Conservation (phyloP, 2,888 invertebrate species). For the Amphipoea oculea region DNA sequence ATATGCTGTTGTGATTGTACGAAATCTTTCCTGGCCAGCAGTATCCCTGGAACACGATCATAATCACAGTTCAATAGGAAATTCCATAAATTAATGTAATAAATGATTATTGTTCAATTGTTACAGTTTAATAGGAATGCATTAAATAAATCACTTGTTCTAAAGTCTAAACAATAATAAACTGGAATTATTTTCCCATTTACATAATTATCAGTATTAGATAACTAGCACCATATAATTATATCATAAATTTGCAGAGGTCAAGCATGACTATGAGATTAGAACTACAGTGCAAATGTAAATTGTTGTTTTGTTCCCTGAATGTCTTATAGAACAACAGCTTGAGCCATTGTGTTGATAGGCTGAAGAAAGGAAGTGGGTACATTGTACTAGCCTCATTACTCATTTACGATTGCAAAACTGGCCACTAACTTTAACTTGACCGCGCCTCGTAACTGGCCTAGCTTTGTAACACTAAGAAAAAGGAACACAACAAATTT, state of each 20-base stretch:
- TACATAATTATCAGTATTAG: slow-evolving; percentile 13
- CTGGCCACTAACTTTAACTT: slow-evolving; percentile 32
- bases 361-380: slow-evolving; percentile 65
- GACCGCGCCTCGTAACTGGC: slow-evolving; percentile 49
- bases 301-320: slow-evolving; percentile 63
- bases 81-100: neutral
- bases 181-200: slow-evolving; percentile 6
- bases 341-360: slow-evolving; percentile 56
- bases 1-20: slow-evolving; percentile 99
- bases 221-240: slow-evolving; percentile 8
- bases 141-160: neutral
- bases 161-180: neutral
- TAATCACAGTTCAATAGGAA: neutral
- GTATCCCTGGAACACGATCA: slow-evolving; percentile 94
- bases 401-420: slow-evolving; percentile 58
- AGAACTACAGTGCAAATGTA: slow-evolving; percentile 53
- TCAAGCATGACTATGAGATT: slow-evolving; percentile 39
- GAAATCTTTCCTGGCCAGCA: slow-evolving; percentile 99
- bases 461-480: slow-evolving; percentile 15
- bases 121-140: slow-evolving; percentile 7
- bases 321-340: slow-evolving; percentile 58
- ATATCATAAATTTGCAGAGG: slow-evolving; percentile 29
- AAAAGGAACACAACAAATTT: slow-evolving; percentile 27
- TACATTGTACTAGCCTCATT: slow-evolving; percentile 58
- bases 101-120: neutral